These are phyloP conservation scores for Xiphophorus couchianus DNA, from an alignment of 2,113 vertebrate genomes.

Conservation along the genomic window DNA sequence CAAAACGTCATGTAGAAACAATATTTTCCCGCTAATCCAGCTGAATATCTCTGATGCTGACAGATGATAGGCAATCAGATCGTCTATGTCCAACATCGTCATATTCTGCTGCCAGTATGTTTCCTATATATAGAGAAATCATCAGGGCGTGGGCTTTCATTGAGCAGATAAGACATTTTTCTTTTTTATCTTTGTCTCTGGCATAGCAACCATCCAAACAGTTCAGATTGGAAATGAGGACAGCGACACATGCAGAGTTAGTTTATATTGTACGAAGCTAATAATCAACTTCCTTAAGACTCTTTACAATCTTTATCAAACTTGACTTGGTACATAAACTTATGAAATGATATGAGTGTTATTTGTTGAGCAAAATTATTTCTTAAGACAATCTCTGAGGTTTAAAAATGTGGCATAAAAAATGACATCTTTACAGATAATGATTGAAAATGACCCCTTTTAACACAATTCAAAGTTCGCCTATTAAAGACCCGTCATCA, in stretches of 20 bases:
- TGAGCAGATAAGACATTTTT: conserved; percentile 18
- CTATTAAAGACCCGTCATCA: background rate
- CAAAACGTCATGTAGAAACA: background rate
- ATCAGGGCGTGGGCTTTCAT: conserved; percentile 24
- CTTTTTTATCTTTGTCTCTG: conserved; percentile 22
- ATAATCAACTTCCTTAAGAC: background rate
- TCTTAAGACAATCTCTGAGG: background rate
- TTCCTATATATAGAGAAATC: background rate
- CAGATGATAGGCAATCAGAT: background rate
- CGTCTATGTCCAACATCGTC: background rate
- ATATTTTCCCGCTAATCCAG: background rate
- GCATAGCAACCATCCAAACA: conserved; percentile 11
- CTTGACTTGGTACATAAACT: background rate
- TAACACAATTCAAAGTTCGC: background rate
- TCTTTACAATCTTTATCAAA: background rate
- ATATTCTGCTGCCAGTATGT: conserved; percentile 1
- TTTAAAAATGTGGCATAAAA: background rate
- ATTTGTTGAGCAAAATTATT: background rate
- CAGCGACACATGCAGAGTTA: background rate
- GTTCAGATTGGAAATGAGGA: background rate
- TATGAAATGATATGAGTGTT: background rate
- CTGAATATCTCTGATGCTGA: background rate
- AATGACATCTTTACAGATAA: background rate
- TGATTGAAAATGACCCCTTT: background rate
- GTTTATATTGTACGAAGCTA: background rate